These are phyloP conservation scores for Pristiophorus japonicus DNA, from an alignment of 2,113 vertebrate species.

Conservation along the genomic window DNA sequence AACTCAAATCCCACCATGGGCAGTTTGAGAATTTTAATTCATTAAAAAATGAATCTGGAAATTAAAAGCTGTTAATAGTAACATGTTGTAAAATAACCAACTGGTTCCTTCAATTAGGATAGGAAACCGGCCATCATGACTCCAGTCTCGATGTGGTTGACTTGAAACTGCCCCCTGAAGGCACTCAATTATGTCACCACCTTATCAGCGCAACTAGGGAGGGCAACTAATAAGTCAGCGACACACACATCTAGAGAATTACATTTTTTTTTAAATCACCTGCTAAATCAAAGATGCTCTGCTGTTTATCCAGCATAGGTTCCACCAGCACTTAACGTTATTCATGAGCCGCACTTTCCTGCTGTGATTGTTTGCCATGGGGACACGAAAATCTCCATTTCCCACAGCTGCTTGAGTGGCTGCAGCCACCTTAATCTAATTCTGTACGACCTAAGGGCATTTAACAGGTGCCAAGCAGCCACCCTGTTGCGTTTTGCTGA, in stretches of 20 bases:
- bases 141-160: not conserved
- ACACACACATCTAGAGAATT: not conserved
- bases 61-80: not conserved
- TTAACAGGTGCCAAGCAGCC: not conserved
- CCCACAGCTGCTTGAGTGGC: not conserved
- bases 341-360: not conserved
- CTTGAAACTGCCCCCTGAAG: not conserved
- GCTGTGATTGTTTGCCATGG: not conserved
- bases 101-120: not conserved
- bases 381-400: not conserved
- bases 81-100: not conserved
- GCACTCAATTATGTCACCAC: not conserved
- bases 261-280: too few relatives aligned
- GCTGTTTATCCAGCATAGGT: not conserved
- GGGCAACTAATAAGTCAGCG: not conserved
- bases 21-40: slow-evolving; percentile 9
- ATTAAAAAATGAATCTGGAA: not conserved
- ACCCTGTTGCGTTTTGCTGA: not conserved
- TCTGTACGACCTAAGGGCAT: not conserved
- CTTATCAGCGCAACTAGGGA: not conserved
- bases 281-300: not conserved
- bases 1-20: not conserved
- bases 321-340: not conserved
- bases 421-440: not conserved
- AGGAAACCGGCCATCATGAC: not conserved